Evolutionary conservation across 37 sponge, comb jelly and placozoan species (phyloP), one percentile per base, ranked within the genome.

Genomic region (Eunapius fragilis): DNA sequence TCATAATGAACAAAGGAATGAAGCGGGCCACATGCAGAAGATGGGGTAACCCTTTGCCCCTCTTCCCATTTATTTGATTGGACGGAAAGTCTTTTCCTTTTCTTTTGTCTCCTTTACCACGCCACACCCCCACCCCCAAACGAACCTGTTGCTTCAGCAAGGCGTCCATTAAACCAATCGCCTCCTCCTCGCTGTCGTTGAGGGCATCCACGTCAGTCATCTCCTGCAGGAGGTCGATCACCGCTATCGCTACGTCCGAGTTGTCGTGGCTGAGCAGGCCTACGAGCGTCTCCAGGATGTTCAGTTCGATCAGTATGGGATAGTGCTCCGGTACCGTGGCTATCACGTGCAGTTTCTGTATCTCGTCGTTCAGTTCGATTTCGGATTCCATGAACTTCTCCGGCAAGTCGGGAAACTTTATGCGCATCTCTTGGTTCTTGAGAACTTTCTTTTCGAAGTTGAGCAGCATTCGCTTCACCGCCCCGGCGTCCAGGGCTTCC

Each of bases 341-440:
- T 67, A 95, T 75, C 32, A 92, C 87, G 48, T 93, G 93, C 14
- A 97, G 88, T 80, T 91, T 91, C 82, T 97, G 93, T 24, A 99
- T 82, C 86, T 97, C 99, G 6, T 93, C 94, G 81, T 99, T 91
- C 80, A 98, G 78, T 69, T 98, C 97, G 50, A 98, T 33, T 70
- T 98, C 99, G 2, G 95, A 95, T 47, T 98, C 99, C 97, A 98
- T 95, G 74, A 98, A 98, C 91, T 91, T 91, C 48, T 93, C 91
- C 2, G 99, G 96, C 34, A 90, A 80, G 38, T 98, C 99, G 19
- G 95, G 90, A 68, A 94, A 91, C 84, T 98, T 98, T 19, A 98
- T 85, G 23, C 99, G 30, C 96, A 98, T 87, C 71, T 99, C 98
- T 74, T 97, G 99, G 84, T 99, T 99, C 76, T 81, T 82, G 14